phyloP scores from a whole-genome alignment of 1,140 invertebrate species.

The Hesperophylax magnus region DNA sequence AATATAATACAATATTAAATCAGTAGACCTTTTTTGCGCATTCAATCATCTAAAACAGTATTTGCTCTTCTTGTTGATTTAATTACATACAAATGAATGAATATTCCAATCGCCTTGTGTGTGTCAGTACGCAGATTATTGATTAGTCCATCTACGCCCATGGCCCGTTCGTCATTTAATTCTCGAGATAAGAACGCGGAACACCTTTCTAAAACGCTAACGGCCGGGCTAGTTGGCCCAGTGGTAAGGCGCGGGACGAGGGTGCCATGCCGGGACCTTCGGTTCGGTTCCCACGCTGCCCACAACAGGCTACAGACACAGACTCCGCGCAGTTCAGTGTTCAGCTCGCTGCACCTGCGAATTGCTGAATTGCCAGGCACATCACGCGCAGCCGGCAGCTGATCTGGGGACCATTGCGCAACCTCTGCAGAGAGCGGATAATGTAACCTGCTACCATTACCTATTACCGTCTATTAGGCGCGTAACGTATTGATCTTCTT shows the following conservation, averaged over 20 bases:
- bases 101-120: too few relatives aligned
- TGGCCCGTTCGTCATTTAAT: neutral
- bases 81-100: too few relatives aligned
- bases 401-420: slow-evolving; percentile 1
- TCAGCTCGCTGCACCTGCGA: slow-evolving; percentile 16
- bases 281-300: slow-evolving; percentile 24
- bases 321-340: too few relatives aligned
- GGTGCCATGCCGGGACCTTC: neutral
- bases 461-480: too few relatives aligned
- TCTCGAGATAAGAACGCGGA: slow-evolving; percentile 31
- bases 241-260: neutral
- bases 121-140: too few relatives aligned
- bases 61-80: too few relatives aligned
- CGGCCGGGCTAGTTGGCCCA: slow-evolving; percentile 6
- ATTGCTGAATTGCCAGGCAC: neutral
- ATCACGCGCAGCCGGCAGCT: slow-evolving; percentile 9
- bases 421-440: neutral
- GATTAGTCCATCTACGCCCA: neutral
- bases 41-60: too few relatives aligned
- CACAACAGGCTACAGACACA: neutral
- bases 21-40: too few relatives aligned
- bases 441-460: too few relatives aligned
- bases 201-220: slow-evolving; percentile 30
- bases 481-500: too few relatives aligned
- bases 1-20: too few relatives aligned